These are phyloP conservation scores for Ips nitidus DNA, from an alignment of 1,140 invertebrate genomes.

Conservation along the genomic window DNA sequence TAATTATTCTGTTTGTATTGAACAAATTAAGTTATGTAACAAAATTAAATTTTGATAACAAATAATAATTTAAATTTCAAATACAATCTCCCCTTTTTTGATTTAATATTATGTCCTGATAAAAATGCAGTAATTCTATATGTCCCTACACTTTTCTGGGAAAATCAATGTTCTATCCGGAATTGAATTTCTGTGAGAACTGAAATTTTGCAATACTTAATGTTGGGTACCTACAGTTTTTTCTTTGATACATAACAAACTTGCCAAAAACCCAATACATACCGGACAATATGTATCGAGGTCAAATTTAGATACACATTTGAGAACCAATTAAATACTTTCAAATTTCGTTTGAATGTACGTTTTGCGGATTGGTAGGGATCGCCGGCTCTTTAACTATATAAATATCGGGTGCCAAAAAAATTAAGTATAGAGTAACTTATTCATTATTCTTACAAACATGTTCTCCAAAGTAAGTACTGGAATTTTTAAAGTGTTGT, in stretches of 20 bases:
- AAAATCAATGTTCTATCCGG: too few relatives aligned
- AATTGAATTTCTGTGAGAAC: too few relatives aligned
- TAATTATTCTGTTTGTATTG: too few relatives aligned
- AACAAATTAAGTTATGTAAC: too few relatives aligned
- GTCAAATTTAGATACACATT: neutral
- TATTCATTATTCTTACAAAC: neutral
- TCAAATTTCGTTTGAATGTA: neutral
- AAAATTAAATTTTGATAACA: too few relatives aligned
- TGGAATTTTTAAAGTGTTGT: too few relatives aligned
- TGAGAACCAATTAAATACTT: conserved; percentile 2
- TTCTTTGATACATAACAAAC: neutral
- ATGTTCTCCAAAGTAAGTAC: neutral
- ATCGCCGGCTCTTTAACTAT: neutral
- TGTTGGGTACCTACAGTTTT: neutral
- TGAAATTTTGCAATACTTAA: neutral
- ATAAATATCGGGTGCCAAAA: neutral
- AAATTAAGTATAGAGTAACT: neutral
- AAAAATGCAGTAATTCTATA: neutral
- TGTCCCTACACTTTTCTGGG: neutral
- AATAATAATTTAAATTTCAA: too few relatives aligned
- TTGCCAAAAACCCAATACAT: neutral
- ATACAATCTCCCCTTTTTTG: too few relatives aligned
- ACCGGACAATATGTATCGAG: neutral
- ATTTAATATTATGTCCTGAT: neutral
- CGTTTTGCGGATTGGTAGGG: neutral